phyloP scores from a whole-genome alignment of 2,797 vertebrate genomes.

The Novumbra hubbsi region DNA sequence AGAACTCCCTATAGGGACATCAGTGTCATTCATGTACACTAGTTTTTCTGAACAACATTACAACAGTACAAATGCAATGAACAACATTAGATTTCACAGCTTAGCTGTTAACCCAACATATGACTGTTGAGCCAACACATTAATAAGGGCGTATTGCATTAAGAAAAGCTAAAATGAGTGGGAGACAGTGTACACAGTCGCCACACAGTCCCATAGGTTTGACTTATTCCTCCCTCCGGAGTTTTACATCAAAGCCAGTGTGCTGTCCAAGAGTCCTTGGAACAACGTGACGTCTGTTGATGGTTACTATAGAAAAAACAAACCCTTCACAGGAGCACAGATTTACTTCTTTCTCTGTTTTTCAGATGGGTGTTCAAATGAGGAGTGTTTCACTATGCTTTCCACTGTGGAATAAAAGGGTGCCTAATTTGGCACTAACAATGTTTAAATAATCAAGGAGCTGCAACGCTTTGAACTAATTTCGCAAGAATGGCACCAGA shows the following conservation, averaged over 20 bases:
- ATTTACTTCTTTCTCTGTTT: conserved; percentile 19
- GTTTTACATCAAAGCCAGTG: conserved; percentile 47
- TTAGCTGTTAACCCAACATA: no score
- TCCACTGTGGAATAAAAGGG: conserved; percentile 38
- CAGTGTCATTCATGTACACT: no score
- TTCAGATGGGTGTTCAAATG: conserved; percentile 46
- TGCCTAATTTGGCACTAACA: conserved; percentile 53
- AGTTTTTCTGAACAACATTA: no score
- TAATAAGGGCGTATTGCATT: neutral
- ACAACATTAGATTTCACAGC: no score
- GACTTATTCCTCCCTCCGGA: conserved; percentile 36
- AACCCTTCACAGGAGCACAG: conserved; percentile 8
- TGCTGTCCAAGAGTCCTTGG: conserved; percentile 44
- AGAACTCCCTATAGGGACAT: no score
- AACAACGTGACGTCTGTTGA: conserved; percentile 46
- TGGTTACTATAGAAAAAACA: conserved; percentile 52
- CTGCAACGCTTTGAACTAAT: conserved; percentile 57
- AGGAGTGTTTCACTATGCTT: conserved; percentile 42
- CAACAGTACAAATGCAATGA: no score
- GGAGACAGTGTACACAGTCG: conserved; percentile 9
- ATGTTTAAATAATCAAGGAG: conserved; percentile 65
- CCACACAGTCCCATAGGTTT: conserved; percentile 25
- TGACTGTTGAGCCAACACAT: no score
- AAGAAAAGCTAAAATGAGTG: neutral
- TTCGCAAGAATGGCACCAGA: conserved; percentile 54